Conservation (phyloP, 2,797 vertebrate genomes). For the Tadarida brasiliensis region DNA sequence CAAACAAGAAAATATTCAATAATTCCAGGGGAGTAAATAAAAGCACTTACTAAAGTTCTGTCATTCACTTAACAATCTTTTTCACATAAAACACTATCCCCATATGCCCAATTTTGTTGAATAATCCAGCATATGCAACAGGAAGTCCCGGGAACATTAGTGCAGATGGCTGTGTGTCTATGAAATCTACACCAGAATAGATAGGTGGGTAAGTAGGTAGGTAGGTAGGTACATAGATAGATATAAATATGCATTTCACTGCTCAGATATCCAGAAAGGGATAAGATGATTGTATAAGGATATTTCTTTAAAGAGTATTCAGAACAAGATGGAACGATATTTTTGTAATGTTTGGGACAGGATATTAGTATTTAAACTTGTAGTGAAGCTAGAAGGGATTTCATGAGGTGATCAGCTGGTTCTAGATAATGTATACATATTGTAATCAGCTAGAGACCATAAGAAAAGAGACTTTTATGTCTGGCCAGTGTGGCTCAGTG, state of each 20-base stretch:
- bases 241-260: background rate
- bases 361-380: constrained; percentile 26
- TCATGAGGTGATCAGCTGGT: background rate
- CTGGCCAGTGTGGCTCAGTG: no score
- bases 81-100: background rate
- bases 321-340: background rate
- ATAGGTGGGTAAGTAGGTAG: background rate
- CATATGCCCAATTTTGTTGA: background rate
- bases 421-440: background rate
- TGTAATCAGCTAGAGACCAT: background rate
- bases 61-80: background rate
- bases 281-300: background rate
- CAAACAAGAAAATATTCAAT: background rate
- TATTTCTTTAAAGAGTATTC: constrained; percentile 6
- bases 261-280: background rate
- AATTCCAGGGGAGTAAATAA: background rate
- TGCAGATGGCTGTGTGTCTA: background rate
- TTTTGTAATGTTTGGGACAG: constrained; percentile 10
- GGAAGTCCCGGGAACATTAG: background rate
- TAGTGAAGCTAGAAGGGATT: background rate
- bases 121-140: background rate
- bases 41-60: constrained; percentile 27
- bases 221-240: background rate
- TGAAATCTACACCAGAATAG: background rate
- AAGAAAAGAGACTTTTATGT: background rate